phyloP scores from a whole-genome alignment of 2,113 vertebrate genomes.

The Cynocephalus volans region DNA sequence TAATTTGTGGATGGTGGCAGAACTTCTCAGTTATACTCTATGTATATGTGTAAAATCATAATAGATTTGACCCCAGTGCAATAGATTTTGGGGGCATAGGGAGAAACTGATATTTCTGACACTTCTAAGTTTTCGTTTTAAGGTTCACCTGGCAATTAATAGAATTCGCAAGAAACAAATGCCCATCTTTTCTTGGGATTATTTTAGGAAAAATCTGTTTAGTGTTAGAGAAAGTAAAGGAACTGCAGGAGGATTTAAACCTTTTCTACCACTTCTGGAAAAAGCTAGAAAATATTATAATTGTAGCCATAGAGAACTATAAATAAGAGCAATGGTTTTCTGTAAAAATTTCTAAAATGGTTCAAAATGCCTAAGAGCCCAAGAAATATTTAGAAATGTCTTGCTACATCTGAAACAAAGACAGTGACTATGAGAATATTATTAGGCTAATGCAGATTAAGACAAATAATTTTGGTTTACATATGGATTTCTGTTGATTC shows the following conservation, averaged over 20 bases:
- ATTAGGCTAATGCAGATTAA: not conserved
- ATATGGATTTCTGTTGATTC: not conserved
- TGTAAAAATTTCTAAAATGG: conserved; percentile 22
- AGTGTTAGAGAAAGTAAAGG: conserved; percentile 53
- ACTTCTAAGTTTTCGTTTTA: conserved; percentile 2
- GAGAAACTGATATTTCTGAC: conserved; percentile 33
- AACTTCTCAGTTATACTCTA: not conserved
- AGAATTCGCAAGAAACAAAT: conserved; percentile 63
- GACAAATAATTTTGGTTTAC: conserved; percentile 20
- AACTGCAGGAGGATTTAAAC: not conserved
- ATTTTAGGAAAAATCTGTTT: conserved; percentile 60
- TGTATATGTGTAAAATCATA: not conserved
- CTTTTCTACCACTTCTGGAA: not conserved
- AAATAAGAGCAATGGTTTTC: conserved; percentile 34
- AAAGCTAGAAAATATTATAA: not conserved
- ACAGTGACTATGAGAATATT: not conserved
- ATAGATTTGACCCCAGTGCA: conserved; percentile 1
- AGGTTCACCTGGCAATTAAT: conserved; percentile 50
- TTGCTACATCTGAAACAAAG: not conserved
- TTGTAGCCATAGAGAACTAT: not conserved
- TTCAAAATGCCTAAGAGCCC: not conserved
- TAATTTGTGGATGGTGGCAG: not conserved
- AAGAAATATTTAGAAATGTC: conserved; percentile 31
- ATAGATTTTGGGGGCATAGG: not conserved
- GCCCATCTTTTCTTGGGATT: conserved; percentile 7